Evolutionary conservation across 2,888 invertebrate genomes (phyloP).

Genomic region (Cephus pulcher): DNA sequence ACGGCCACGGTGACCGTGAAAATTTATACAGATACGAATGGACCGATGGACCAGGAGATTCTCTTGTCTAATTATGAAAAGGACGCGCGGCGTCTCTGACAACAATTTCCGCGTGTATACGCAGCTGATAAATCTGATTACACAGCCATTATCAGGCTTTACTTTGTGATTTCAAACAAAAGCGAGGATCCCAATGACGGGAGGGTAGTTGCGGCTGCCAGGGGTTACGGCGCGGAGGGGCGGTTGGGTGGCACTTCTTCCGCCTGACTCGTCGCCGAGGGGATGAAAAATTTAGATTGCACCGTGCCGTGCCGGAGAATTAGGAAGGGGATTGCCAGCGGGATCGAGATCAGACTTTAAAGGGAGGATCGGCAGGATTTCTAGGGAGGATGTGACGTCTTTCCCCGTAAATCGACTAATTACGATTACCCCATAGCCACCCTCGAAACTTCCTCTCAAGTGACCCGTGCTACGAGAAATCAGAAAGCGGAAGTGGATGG

Average conservation of each 20-base stretch:
- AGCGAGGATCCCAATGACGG: conserved; percentile 26
- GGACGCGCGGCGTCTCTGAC: not conserved
- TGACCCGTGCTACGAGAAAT: not conserved
- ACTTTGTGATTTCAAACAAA: conserved; percentile 52
- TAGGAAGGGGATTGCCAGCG: not conserved
- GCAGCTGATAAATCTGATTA: conserved; percentile 43
- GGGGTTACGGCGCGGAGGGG: conserved; percentile 24
- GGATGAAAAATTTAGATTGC: conserved; percentile 69
- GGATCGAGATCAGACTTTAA: not conserved
- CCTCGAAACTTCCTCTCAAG: not conserved
- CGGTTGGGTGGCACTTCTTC: conserved; percentile 54
- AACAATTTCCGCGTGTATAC: conserved; percentile 30
- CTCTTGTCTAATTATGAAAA: not conserved
- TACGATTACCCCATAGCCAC: not conserved
- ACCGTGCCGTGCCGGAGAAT: conserved; percentile 47
- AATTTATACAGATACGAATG: not conserved
- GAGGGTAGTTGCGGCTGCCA: conserved; percentile 20
- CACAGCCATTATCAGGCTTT: conserved; percentile 45
- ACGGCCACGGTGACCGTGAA: not conserved
- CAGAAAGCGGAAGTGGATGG: not conserved
- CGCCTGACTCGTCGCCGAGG: conserved; percentile 53
- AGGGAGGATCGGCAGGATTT: not conserved
- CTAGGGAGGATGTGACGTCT: not conserved
- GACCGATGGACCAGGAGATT: not conserved
- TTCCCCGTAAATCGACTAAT: not conserved